Percentiles rank a stretch among this genome's conserved stretches.
Evolutionary conservation across 2,797 vertebrate genomes (phyloP).

Genomic region (Tragelaphus eurycerus): DNA sequence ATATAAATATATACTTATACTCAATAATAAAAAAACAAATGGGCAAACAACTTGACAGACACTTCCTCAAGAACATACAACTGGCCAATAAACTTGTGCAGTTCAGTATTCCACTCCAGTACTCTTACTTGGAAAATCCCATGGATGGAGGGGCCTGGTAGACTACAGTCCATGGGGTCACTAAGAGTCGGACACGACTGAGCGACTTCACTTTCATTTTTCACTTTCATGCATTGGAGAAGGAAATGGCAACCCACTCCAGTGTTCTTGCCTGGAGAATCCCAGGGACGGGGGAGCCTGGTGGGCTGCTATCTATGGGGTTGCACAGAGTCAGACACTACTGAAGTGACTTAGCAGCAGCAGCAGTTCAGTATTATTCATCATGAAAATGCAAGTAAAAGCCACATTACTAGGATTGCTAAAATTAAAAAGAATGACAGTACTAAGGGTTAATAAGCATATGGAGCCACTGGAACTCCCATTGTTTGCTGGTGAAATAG

Average conservation of each 20-base stretch:
- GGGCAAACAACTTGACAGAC: background rate
- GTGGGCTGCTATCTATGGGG: too few species aligned
- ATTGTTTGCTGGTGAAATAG: background rate
- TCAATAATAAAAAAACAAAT: background rate
- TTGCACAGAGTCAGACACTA: too few species aligned
- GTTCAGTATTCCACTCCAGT: background rate
- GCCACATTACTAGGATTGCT: background rate
- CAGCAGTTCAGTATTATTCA: background rate
- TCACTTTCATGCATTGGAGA: too few species aligned
- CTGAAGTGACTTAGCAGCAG: fast-evolving
- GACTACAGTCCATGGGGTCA: fast-evolving
- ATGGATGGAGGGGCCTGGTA: too few species aligned
- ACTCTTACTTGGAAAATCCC: too few species aligned
- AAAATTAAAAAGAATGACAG: background rate
- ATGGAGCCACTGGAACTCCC: background rate
- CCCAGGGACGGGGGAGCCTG: too few species aligned
- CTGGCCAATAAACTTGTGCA: background rate
- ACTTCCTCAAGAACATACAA: background rate
- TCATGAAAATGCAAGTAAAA: background rate
- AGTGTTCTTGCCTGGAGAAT: too few species aligned
- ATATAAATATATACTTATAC: background rate
- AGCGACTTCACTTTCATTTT: too few species aligned
- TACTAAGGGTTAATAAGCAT: background rate
- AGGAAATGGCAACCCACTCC: too few species aligned
- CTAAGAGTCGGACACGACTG: fast-evolving